phyloP scores from a whole-genome alignment of 2,797 vertebrate species.

The Adrianichthys oophorus region DNA sequence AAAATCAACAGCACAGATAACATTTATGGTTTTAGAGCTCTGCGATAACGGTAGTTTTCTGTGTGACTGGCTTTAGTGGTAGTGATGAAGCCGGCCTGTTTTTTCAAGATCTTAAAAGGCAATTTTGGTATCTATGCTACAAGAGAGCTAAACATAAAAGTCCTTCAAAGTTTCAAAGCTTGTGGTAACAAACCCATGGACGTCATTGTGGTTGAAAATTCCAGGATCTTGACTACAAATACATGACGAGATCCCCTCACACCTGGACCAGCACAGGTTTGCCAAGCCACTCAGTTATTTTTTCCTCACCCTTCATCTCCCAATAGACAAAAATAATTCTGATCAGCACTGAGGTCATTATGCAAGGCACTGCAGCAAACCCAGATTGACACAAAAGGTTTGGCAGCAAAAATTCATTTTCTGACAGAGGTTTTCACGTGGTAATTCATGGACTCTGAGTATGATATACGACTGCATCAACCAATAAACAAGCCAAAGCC shows the following conservation, averaged over 20 bases:
- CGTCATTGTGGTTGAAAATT: slow-evolving; percentile 9
- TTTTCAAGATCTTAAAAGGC: slow-evolving; percentile 42
- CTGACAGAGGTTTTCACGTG: slow-evolving; percentile 65
- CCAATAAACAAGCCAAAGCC: slow-evolving; percentile 55
- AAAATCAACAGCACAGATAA: slow-evolving; percentile 25
- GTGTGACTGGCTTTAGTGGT: slow-evolving; percentile 8
- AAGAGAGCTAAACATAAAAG: slow-evolving; percentile 15
- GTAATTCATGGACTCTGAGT: slow-evolving; percentile 59
- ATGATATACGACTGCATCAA: slow-evolving; percentile 58
- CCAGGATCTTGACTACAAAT: slow-evolving; percentile 1
- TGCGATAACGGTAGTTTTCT: slow-evolving; percentile 9
- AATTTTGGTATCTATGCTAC: slow-evolving; percentile 17
- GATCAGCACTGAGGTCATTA: slow-evolving; percentile 62
- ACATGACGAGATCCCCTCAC: too few relatives aligned
- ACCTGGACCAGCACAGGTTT: slow-evolving; percentile 28
- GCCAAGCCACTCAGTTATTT: slow-evolving; percentile 40
- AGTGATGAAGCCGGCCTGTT: slow-evolving; percentile 18
- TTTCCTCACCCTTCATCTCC: slow-evolving; percentile 30
- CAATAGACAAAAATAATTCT: slow-evolving; percentile 60
- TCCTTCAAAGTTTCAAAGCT: slow-evolving; percentile 19
- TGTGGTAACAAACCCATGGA: background rate
- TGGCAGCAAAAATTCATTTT: slow-evolving; percentile 66
- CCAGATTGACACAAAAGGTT: slow-evolving; percentile 64
- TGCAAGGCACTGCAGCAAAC: slow-evolving; percentile 60
- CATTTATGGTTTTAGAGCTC: slow-evolving; percentile 52